A percentile compares a stretch with the other conserved stretches of the same genome.
Conservation (phyloP, 2,113 vertebrate genomes). For the Brachyistius frenatus region DNA sequence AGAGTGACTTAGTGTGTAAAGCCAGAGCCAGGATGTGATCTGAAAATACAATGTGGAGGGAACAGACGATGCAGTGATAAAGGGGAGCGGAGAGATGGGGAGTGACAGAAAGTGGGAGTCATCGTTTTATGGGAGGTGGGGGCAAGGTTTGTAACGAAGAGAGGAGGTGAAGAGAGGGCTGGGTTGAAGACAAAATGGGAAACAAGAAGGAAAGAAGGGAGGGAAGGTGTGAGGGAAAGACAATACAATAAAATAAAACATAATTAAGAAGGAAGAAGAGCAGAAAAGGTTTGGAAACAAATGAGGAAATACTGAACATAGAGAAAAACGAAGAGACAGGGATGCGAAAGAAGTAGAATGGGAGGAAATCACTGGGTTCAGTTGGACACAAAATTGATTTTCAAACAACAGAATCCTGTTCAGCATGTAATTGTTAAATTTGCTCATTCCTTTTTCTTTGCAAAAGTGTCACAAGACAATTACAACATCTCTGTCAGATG, state of each 20-base stretch:
- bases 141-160: neutral
- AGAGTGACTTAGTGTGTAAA: slow-evolving; percentile 72
- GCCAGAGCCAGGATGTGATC: slow-evolving; percentile 62
- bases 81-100: slow-evolving; percentile 19
- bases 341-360: neutral
- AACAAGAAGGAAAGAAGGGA: neutral
- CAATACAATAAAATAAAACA: neutral
- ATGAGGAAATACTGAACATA: too few relatives aligned
- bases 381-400: neutral
- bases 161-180: neutral
- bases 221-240: neutral
- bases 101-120: slow-evolving; percentile 23
- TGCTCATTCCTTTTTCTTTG: slow-evolving; percentile 9
- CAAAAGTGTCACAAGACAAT: slow-evolving; percentile 35
- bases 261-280: too few relatives aligned
- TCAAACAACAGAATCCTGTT: neutral
- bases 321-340: too few relatives aligned
- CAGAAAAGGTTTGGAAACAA: too few relatives aligned
- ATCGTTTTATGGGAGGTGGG: slow-evolving; percentile 2
- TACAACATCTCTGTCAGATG: slow-evolving; percentile 51
- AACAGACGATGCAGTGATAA: slow-evolving; percentile 50
- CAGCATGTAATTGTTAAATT: neutral
- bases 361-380: neutral
- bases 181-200: neutral
- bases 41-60: slow-evolving; percentile 62